Conservation (phyloP, 2,797 vertebrate genomes). For the Momotus momota region DNA sequence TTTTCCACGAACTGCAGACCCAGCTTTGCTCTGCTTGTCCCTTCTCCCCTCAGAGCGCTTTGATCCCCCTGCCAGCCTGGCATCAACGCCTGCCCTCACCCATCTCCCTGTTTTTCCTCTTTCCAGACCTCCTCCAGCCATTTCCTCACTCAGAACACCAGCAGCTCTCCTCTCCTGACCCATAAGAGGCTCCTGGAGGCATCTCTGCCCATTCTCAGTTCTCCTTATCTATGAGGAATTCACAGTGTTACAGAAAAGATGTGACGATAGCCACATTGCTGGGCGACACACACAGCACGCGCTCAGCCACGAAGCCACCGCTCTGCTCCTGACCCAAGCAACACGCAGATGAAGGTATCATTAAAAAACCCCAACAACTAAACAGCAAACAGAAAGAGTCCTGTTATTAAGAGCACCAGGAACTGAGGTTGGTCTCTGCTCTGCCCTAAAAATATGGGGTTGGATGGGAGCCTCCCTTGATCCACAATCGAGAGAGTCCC, state of each 20-base stretch:
- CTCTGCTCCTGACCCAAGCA: conserved; percentile 11
- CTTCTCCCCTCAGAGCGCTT: neutral
- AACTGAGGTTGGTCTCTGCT: neutral
- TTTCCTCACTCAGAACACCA: neutral
- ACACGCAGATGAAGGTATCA: neutral
- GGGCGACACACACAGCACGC: neutral
- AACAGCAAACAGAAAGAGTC: conserved; percentile 11
- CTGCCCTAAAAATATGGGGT: neutral
- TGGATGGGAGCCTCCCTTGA: neutral
- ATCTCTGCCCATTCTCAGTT: neutral
- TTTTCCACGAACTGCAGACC: neutral
- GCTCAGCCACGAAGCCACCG: neutral
- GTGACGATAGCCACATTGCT: neutral
- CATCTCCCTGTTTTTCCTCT: neutral
- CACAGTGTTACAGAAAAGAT: neutral
- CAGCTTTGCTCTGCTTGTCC: neutral
- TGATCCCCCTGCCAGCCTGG: neutral
- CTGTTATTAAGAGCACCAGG: neutral
- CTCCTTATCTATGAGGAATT: neutral
- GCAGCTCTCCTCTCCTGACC: neutral
- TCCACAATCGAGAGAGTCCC: neutral
- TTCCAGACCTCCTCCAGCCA: neutral
- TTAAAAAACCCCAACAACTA: neutral
- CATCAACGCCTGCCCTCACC: neutral
- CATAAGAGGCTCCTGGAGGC: neutral